Evolutionary conservation across 2,888 invertebrate species (phyloP).

Genomic region (Cosmia trapezina): DNA sequence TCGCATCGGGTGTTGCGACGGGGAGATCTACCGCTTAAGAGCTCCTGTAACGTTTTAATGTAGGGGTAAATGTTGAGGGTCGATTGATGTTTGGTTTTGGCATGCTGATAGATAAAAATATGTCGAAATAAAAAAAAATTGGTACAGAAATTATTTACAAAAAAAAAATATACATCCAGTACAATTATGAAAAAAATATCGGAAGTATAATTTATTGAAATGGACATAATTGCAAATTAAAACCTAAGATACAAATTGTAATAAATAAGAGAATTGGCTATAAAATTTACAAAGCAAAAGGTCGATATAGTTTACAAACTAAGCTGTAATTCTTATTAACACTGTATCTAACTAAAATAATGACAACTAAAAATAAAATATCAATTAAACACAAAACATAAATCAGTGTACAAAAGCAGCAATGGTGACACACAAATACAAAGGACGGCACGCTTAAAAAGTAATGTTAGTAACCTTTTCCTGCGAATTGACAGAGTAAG

Average conservation of each 20-base stretch:
- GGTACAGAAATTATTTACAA: background rate
- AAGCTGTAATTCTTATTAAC: background rate
- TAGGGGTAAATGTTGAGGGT: background rate
- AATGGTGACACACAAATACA: slow-evolving; percentile 57
- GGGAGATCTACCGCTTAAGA: slow-evolving; percentile 76
- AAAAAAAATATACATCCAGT: background rate
- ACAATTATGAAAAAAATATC: background rate
- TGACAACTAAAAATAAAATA: background rate
- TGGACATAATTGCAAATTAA: background rate
- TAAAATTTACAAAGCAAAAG: background rate
- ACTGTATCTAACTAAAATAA: background rate
- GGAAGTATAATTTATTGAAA: background rate
- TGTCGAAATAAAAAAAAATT: background rate
- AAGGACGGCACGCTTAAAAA: slow-evolving; percentile 63
- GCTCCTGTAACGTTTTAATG: slow-evolving; percentile 67
- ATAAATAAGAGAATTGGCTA: too few species aligned
- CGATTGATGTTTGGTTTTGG: background rate
- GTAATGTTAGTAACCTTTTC: slow-evolving; percentile 88
- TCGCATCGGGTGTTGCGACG: slow-evolving; percentile 75
- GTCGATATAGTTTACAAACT: background rate
- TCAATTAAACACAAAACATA: background rate
- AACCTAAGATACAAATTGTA: background rate
- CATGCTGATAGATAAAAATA: slow-evolving; percentile 24
- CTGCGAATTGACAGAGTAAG: slow-evolving; percentile 86
- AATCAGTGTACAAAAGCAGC: slow-evolving; percentile 37